phyloP scores from a whole-genome alignment of 2,113 vertebrate species.

The Entomyzon cyanotis region DNA sequence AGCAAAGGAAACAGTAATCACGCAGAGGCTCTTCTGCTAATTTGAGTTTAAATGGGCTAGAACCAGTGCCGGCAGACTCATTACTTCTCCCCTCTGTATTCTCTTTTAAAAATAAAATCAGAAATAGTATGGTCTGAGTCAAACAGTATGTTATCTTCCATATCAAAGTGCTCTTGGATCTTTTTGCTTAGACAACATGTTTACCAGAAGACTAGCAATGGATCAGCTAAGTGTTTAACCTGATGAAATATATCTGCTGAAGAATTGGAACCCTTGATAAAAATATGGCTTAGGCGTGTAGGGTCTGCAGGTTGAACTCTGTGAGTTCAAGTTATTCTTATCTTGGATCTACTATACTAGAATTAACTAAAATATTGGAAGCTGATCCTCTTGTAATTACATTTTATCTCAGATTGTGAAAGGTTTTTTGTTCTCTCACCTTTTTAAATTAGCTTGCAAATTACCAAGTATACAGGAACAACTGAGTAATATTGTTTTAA shows the following conservation, averaged over 20 bases:
- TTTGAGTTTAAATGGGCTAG: neutral
- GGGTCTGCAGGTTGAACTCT: neutral
- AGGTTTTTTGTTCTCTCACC: neutral
- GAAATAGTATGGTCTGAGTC: neutral
- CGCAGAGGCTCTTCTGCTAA: neutral
- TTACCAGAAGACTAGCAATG: neutral
- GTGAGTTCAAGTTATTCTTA: neutral
- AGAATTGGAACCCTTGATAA: neutral
- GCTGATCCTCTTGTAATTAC: neutral
- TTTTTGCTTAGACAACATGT: neutral
- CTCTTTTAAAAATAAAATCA: neutral
- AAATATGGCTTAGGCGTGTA: neutral
- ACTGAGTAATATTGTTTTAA: neutral
- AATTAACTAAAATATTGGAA: neutral
- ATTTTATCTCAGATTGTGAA: neutral
- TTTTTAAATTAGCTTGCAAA: neutral
- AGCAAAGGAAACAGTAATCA: neutral
- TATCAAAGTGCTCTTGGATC: neutral
- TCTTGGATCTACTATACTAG: neutral
- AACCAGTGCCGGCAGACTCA: neutral
- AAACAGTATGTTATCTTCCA: neutral
- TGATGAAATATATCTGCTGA: neutral
- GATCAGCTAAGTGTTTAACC: neutral
- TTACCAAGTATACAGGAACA: neutral
- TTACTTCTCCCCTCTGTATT: neutral